phyloP scores from a whole-genome alignment of 2,797 vertebrate genomes.

The Setipinna tenuifilis region DNA sequence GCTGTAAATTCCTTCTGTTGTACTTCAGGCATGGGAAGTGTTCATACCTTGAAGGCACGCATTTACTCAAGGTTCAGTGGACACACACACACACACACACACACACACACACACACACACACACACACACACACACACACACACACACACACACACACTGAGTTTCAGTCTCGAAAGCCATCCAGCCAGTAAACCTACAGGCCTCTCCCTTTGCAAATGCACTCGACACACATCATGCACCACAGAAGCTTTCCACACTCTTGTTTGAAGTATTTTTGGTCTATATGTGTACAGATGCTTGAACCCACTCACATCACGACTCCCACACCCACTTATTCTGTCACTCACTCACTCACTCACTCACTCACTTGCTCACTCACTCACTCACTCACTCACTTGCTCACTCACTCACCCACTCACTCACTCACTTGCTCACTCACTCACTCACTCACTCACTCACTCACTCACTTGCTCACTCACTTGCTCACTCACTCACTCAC shows the following conservation, averaged over 20 bases:
- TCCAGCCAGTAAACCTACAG: conserved; percentile 27
- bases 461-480: too few relatives aligned
- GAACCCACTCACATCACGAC: too few relatives aligned
- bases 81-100: not conserved
- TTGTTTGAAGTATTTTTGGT: conserved; percentile 21
- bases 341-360: too few relatives aligned
- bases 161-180: conserved; percentile 4
- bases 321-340: too few relatives aligned
- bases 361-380: too few relatives aligned
- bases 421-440: too few relatives aligned
- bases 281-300: not conserved
- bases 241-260: not conserved
- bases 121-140: not conserved
- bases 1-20: conserved; percentile 41
- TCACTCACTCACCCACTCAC: too few relatives aligned
- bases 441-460: too few relatives aligned
- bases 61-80: conserved; percentile 17
- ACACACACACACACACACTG: not conserved
- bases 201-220: conserved; percentile 36
- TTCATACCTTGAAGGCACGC: conserved; percentile 2
- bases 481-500: too few relatives aligned
- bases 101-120: not conserved
- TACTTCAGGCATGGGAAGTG: conserved; percentile 15
- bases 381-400: too few relatives aligned
- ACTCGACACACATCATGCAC: not conserved